Evolutionary conservation across 2,113 vertebrate species (phyloP), one percentile per base, ranked within the genome.

Genomic region (Microtus oregoni): DNA sequence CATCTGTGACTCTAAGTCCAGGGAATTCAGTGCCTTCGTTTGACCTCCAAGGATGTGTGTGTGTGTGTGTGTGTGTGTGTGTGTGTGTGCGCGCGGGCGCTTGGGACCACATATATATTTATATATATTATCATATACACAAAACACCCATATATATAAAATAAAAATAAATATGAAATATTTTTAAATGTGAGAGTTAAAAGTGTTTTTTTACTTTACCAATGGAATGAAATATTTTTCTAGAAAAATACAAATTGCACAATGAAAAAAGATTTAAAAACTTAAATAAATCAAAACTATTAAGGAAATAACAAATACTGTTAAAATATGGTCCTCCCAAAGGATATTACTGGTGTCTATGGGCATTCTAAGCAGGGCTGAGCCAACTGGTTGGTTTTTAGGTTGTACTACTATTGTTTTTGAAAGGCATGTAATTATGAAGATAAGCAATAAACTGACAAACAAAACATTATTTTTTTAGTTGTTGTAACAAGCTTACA

Each of bases 371-470:
- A 32, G 58, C 55, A 32, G 52, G 5, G 65, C 72, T 38, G 8
- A 44, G 47, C 35, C 47, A 52, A 78, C 5, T n/a, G 67, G 13
- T 13, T 95, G 55, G 6, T 77, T 93, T 63, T 55, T 47, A 61
- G 44, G 10, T 11, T 77, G 24, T 7, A 86, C 32, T 26, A 44
- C 12, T n/a, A 44, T 7, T 28, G 61, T 14, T 14, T 14, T 81
- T 72, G 15, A 63, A 95, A 95, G 35, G 92, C 11, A 47, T 28
- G 90, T 87, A 52, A 75, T 73, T 91, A 91, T 94, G 65, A 89
- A 90, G 41, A 5, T 61, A 82, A 50, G 22, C 17, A 95, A 78
- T 72, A 76, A 94, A 78, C 38, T 89, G 88, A 90, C 32, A 52
- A 17, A 4, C 24, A 92, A 73, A 58, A 70, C 78, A 92, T 38